phyloP scores from a whole-genome alignment of 2,113 vertebrate genomes.

The Eolophus roseicapilla region DNA sequence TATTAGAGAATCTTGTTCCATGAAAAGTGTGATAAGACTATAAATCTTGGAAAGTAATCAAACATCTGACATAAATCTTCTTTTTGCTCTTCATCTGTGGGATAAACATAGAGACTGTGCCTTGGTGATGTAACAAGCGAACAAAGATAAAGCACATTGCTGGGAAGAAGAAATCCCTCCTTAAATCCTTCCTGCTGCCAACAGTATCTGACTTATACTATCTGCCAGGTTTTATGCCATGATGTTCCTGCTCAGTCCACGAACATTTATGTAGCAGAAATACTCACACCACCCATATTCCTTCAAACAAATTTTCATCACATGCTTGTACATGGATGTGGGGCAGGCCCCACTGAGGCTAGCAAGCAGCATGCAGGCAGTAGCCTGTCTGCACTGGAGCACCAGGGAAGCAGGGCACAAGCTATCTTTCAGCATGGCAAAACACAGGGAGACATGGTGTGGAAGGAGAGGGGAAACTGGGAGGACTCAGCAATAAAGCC shows the following conservation, averaged over 20 bases:
- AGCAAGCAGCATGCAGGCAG: neutral
- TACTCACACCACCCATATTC: too few species aligned
- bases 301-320: neutral
- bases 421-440: neutral
- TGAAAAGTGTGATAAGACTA: neutral
- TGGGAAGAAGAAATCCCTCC: neutral
- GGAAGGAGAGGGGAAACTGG: neutral
- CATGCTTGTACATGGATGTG: fast-evolving
- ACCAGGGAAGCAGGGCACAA: neutral
- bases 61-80: neutral
- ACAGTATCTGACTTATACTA: neutral
- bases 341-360: neutral
- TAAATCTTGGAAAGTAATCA: neutral
- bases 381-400: neutral
- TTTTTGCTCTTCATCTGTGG: neutral
- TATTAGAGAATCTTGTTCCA: neutral
- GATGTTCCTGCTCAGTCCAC: fast-evolving
- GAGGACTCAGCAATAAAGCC: neutral
- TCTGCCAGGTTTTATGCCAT: neutral
- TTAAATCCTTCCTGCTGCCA: neutral
- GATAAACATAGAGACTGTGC: neutral
- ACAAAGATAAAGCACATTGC: neutral
- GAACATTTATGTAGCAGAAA: neutral
- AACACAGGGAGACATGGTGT: neutral
- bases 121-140: neutral